Conservation (phyloP, 2,113 vertebrate species). For the Erythrolamprus reginae region DNA sequence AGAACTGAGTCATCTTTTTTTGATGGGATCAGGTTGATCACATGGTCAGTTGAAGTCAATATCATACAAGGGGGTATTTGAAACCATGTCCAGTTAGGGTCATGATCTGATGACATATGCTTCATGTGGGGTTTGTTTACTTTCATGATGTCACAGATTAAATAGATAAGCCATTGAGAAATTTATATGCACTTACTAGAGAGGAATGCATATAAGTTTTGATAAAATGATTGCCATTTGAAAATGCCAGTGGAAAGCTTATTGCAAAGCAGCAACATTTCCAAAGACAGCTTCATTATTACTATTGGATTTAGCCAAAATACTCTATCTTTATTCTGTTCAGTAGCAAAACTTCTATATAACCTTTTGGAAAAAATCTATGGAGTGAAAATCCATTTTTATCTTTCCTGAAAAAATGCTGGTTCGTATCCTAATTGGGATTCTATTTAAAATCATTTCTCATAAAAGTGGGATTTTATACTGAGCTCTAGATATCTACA, state of each 20-base stretch:
- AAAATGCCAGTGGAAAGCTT: constrained; percentile 6
- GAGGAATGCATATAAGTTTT: neutral
- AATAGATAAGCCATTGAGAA: neutral
- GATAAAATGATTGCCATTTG: neutral
- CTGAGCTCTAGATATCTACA: neutral
- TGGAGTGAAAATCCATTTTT: constrained; percentile 12
- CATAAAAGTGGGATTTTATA: constrained; percentile 20
- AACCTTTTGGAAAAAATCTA: constrained; percentile 2
- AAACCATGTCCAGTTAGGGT: neutral
- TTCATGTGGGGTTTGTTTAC: neutral
- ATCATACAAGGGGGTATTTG: neutral
- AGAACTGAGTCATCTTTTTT: neutral
- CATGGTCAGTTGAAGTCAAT: neutral
- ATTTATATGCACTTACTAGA: neutral
- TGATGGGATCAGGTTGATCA: neutral
- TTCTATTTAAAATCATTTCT: neutral
- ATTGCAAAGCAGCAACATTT: neutral
- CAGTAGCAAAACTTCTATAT: constrained; percentile 16
- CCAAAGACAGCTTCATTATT: constrained; percentile 9
- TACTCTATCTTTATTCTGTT: neutral
- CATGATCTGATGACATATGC: neutral
- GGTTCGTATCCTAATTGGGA: constrained; percentile 4
- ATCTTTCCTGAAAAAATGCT: constrained; percentile 16
- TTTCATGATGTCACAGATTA: neutral
- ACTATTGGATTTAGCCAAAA: neutral